Base-by-base conservation (phyloP, 2,888 invertebrate species). In the Brassicogethes aeneus region DNA sequence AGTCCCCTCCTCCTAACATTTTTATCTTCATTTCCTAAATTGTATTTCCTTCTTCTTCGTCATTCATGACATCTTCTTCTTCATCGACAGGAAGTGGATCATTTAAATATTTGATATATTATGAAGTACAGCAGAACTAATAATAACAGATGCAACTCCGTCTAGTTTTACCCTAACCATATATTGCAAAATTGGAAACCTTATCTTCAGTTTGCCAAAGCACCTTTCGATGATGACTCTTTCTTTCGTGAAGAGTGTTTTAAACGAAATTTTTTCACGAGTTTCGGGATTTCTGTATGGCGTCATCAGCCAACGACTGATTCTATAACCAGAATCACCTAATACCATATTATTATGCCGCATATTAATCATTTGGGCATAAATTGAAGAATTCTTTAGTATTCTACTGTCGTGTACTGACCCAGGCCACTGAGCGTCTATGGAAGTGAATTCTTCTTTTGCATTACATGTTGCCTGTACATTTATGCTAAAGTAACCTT, bases 401-500 rank as follows among this genome's bases (percentile, higher is more conserved):
- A n/a, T n/a, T n/a, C 39, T 42, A 23, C 34, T 40, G 17, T 42
- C 39, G 32, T 34, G 33, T 10, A 40, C 42, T 32, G 32, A 39
- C 17, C 42, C 42, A 15, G 35, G 34, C 39, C 16, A 42, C 29
- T 39, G 39, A 34, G 39, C 39, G 36, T 34, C 39, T 35, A 42
- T 13, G n/a, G 15, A 33, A 39, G 35, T 39, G 33, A 39, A 23
- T 35, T 37, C 37, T 43, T 43, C 32, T 40, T 40, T 23, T 34
- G 23, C 37, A 37, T 41, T 42, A 42, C 42, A 42, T 29, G 34
- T 42, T 38, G 39, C 41, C 41, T 41, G 41, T 33, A 38, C 38
- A 33, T 40, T 39, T 36, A 40, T 36, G 40, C 33, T 40, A 30
- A 15, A 39, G 35, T 39, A 41, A n/a, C 40, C 36, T 40, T 40